Evolutionary conservation across 2,113 vertebrate genomes (phyloP), one percentile per base, ranked within the genome.

Genomic region (Silurus glanis): DNA sequence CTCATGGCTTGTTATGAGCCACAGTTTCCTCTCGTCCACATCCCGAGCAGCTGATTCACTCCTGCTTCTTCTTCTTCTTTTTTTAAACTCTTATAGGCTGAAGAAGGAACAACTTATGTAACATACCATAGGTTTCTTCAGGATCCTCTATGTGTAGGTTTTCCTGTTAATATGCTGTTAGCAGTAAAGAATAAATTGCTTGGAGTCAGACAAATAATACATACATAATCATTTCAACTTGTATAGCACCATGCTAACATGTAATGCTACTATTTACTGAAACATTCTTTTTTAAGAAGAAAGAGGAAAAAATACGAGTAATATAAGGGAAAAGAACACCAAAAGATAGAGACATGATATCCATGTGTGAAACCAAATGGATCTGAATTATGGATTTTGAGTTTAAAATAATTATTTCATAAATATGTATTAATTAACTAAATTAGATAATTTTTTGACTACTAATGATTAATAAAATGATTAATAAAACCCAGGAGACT

Each of bases 1-100:
- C 88, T 28, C 5, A 37, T 87, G 86, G 86, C 88, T 87, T 87
- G 82, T 89, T 89, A 89, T 76, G 59, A 82, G 80, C 62, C 21
- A 37, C 8, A 17, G 83, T 82, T 89, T 87, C 83, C 45, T 25
- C 82, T 75, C 53, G 61, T 86, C 66, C 82, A 76, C 59, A 55
- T 81, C 66, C 78, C 83, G 16, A 89, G 88, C 79, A 79, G 83
- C 85, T 72, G 72, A 87, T 71, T 76, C 47, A 47, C 56, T 71
- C 53, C 78, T 78, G 55, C 85, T 85, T 66, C 85, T 82, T 67
- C 85, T 66, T 5, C 16, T 66, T 66, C 25, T 66, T 66, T 25
- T 51, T 76, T 83, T 86, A 19, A 5, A 61, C 64, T 55, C 12
- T 8, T 53, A 55, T 55, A 87, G 83, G 53, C 82, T 64, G 71